A percentile compares a stretch with the other conserved stretches of the same genome.
Conservation (phyloP, 2,888 invertebrate species). For the Rotaria magnacalcarata region DNA sequence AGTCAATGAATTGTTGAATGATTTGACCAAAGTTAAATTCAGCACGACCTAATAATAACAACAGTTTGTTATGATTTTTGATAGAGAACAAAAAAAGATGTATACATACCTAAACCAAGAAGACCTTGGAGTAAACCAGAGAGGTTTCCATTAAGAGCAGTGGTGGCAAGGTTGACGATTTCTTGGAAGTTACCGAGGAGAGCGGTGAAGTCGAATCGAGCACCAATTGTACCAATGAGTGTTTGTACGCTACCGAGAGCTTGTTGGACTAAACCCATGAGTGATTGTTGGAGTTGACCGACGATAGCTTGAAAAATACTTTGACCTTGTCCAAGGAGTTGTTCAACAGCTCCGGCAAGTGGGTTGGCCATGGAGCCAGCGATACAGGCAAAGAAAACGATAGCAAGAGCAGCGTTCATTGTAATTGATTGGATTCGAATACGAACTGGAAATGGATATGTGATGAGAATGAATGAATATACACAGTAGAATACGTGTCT, state of each 20-base stretch:
- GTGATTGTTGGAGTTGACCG: neutral
- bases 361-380: constrained; percentile 11
- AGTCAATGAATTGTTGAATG: neutral
- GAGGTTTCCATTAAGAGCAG: neutral
- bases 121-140: too few species aligned
- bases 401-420: constrained; percentile 31
- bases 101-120: too few species aligned
- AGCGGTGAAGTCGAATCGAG: neutral
- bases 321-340: neutral
- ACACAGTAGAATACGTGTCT: too few species aligned
- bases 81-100: too few species aligned
- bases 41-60: too few species aligned
- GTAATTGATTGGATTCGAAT: neutral
- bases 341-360: neutral
- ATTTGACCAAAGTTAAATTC: neutral
- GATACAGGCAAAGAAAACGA: constrained; percentile 17
- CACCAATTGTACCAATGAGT: neutral
- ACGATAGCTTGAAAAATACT: neutral
- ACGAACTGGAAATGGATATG: too few species aligned
- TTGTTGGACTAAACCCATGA: too few species aligned
- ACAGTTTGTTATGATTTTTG: too few species aligned
- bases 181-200: neutral
- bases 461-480: too few species aligned
- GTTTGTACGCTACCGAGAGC: neutral
- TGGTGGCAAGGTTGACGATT: too few species aligned